Base-by-base conservation (phyloP, 2,888 invertebrate genomes). In the Rhamnusium bicolor region DNA sequence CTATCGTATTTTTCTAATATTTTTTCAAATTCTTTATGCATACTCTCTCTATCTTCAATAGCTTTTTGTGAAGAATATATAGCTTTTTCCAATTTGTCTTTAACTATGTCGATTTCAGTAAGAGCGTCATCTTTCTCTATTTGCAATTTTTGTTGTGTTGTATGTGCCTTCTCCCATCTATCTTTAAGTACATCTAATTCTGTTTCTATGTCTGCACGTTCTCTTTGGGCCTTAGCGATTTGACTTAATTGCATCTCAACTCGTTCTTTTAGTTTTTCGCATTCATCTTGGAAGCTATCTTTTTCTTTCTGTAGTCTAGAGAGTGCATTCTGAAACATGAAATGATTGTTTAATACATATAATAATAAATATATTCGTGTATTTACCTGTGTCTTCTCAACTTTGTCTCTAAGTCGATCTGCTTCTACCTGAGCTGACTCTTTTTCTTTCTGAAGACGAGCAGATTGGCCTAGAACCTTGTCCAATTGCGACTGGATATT, bases 1-100 rank as follows among this genome's bases (percentile, higher is more conserved):
- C 94, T 93, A 89, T 96, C 96, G 88, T 95, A 96, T 90, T 97
- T 96, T 89, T 97, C 97, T 82, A 96, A 90, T 91, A 97, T 92
- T 89, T 96, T 95, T 86, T 97, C 96, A 87, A 96, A 94, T 89
- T 97, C 97, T 89, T 95, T 96, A 90, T 95, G 95, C 82, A 95
- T 93, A 66, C 92, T 93, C 82, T 97, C 97, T 82, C 95, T 94
- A 84, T 97, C 97, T 85, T 97, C 97, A 79, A 95, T 91, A 21
- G 94, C 92, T 88, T 96, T 96, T 86, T 94, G 94, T 76, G 95
- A 91, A 27, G 94, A 91, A 82, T 95, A 93, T 75, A 96, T 92
- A 29, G 95, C 92, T 87, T 97, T 97, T 80, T 97, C 97, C 73
- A 96, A 89, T 89, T 97, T 97, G 74, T 97, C 97, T 87, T 96